These are phyloP conservation scores for Valencia hispanica DNA, from an alignment of 2,797 vertebrate genomes.

Conservation along the genomic window DNA sequence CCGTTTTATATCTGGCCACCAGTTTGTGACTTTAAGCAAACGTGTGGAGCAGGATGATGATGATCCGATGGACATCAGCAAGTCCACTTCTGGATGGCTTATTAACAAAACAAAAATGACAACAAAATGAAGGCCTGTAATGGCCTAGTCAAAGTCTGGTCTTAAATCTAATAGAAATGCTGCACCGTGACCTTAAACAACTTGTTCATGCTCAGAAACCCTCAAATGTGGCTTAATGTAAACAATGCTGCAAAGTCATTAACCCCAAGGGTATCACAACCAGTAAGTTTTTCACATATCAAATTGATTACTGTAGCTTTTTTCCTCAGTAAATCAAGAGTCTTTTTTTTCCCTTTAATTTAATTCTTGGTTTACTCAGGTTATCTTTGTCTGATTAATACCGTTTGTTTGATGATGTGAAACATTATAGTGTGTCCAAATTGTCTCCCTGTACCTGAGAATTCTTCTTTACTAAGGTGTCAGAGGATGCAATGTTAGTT, in stretches of 20 bases:
- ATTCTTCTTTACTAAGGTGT: constrained; percentile 16
- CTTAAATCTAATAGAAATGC: not conserved
- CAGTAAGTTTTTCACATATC: not conserved
- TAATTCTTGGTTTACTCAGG: not conserved
- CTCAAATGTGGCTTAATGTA: not conserved
- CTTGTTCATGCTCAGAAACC: not conserved
- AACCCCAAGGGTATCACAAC: not conserved
- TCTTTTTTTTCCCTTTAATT: not conserved
- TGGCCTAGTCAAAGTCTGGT: not conserved
- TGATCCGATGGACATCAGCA: not conserved
- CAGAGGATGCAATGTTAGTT: constrained; percentile 13
- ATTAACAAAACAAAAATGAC: not conserved
- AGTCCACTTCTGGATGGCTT: not conserved
- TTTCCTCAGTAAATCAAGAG: not conserved
- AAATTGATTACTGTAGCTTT: not conserved
- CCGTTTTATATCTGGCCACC: not conserved
- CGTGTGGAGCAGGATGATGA: not conserved
- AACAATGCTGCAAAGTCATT: not conserved
- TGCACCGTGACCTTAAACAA: not conserved
- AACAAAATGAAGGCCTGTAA: not conserved
- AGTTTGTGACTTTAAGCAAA: not conserved
- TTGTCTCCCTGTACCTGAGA: not conserved
- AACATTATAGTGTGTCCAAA: not conserved
- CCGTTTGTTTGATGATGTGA: not conserved
- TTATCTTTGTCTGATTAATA: not conserved